phyloP scores from a whole-genome alignment of 2,113 vertebrate species.

The Tachysurus vachellii region DNA sequence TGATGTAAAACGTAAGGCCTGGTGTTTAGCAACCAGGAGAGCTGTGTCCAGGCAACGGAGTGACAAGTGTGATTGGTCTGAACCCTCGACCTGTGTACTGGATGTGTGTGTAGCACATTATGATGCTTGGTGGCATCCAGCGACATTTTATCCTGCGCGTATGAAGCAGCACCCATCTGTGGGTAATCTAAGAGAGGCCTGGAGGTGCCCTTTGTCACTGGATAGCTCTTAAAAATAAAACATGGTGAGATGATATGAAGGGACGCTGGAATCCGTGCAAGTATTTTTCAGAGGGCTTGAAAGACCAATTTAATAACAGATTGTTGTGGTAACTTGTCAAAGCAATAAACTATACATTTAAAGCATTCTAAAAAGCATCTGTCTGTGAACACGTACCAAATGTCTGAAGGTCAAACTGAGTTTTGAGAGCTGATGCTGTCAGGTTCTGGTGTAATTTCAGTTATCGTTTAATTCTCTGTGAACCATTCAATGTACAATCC shows the following conservation, averaged over 20 bases:
- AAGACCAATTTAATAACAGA: conserved; percentile 35
- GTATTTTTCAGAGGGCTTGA: conserved; percentile 68
- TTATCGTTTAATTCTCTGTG: not conserved
- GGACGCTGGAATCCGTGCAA: conserved; percentile 72
- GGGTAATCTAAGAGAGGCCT: conserved; percentile 85
- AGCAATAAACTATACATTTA: not conserved
- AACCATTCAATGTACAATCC: not conserved
- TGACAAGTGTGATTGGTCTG: conserved; percentile 78
- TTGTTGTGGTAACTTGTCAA: conserved; percentile 36
- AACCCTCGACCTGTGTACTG: conserved; percentile 74
- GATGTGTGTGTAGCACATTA: conserved; percentile 69
- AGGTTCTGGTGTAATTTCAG: not conserved
- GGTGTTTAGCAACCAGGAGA: conserved; percentile 80
- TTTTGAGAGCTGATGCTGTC: not conserved
- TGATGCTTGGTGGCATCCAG: conserved; percentile 79
- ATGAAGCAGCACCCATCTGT: conserved; percentile 69
- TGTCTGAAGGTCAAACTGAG: not conserved
- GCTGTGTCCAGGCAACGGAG: conserved; percentile 71
- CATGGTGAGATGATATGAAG: conserved; percentile 67
- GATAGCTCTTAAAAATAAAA: conserved; percentile 91
- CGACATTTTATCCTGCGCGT: conserved; percentile 71
- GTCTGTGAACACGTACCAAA: not conserved
- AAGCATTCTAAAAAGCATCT: not conserved
- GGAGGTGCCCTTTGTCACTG: conserved; percentile 81
- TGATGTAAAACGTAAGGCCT: conserved; percentile 92